Base-by-base conservation (phyloP, 2,113 vertebrate species). In the Emydura subglobosa region DNA sequence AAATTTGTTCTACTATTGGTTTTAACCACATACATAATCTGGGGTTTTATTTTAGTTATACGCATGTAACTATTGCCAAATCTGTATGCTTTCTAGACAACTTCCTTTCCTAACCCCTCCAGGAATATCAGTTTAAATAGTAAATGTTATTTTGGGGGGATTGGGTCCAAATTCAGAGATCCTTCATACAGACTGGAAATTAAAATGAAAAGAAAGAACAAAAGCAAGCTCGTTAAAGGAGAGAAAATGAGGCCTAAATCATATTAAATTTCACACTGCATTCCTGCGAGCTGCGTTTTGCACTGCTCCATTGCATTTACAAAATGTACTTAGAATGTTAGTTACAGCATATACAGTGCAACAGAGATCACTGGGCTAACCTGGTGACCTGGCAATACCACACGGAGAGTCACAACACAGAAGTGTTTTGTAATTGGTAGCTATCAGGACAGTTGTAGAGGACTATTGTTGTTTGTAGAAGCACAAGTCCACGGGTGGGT, bases 271-370 rank as follows among this genome's bases (percentile, higher is more conserved):
- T 47, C 27, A 12, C 78, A 39, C 47, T 29, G 27, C 34, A 47
- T 51, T 65, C 49, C n/a, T 51, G 44, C 6, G 1, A 11, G 39
- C 51, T 83, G 82, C 19, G 2, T 65, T 79, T 51, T 34, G 68
- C 5, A 65, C 78, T 74, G 2, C 4, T 22, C 29, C 0, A 0
- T 57, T 29, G 39, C 39, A 39, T 76, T 59, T 16, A 4, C 74
- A 6, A 17, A n/a, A 39, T 0, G 6, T 3, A 42, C 59, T 39
- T 39, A 10, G 24, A 24, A n/a, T 14, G 49, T 55, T 55, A 55
- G 13, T 24, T 55, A 55, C 54, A 1, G 0, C 2, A 3, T 65
- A 74, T 54, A 39, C 47, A 47, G 74, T 1, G 0, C 17, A 6
- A 47, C n/a, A 7, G 21, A n/a, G 16, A 31, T 55, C 55, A 47